Evolutionary conservation across 2,888 invertebrate species (phyloP).

Genomic region (Epirrita christyi): DNA sequence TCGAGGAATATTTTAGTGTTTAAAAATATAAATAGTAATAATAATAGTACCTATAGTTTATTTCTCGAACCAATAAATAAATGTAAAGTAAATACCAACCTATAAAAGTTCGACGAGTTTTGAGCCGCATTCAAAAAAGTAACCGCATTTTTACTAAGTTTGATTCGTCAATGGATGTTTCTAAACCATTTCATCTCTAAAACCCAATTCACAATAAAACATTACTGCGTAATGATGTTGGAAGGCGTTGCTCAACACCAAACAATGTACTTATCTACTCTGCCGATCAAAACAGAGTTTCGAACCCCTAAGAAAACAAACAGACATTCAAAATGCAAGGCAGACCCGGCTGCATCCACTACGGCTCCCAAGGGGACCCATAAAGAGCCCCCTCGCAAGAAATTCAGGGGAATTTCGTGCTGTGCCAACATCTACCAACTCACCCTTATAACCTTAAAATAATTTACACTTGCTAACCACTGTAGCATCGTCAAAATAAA

Average conservation of each 20-base stretch:
- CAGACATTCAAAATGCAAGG: constrained; percentile 61
- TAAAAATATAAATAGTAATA: too few relatives aligned
- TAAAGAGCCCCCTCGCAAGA: constrained; percentile 57
- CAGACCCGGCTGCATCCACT: constrained; percentile 61
- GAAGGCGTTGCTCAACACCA: constrained; percentile 22
- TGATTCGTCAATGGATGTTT: constrained; percentile 21
- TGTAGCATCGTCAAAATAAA: constrained; percentile 25
- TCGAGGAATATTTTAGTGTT: too few relatives aligned
- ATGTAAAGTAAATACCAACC: too few relatives aligned
- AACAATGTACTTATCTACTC: constrained; percentile 27
- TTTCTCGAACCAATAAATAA: too few relatives aligned
- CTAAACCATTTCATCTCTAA: constrained; percentile 16
- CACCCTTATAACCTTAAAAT: constrained; percentile 36
- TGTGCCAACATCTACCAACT: constrained; percentile 51
- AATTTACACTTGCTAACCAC: constrained; percentile 12
- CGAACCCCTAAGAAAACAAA: constrained; percentile 53
- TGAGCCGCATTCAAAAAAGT: too few relatives aligned
- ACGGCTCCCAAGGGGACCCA: constrained; percentile 59
- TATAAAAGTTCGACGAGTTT: too few relatives aligned
- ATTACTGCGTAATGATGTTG: constrained; percentile 17
- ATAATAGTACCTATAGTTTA: too few relatives aligned
- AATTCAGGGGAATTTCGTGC: constrained; percentile 60
- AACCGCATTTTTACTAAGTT: too few relatives aligned
- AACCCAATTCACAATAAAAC: neutral
- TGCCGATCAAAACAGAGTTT: constrained; percentile 44